Base-by-base conservation (phyloP, 2,797 vertebrate species). In the Sphaeramia orbicularis region DNA sequence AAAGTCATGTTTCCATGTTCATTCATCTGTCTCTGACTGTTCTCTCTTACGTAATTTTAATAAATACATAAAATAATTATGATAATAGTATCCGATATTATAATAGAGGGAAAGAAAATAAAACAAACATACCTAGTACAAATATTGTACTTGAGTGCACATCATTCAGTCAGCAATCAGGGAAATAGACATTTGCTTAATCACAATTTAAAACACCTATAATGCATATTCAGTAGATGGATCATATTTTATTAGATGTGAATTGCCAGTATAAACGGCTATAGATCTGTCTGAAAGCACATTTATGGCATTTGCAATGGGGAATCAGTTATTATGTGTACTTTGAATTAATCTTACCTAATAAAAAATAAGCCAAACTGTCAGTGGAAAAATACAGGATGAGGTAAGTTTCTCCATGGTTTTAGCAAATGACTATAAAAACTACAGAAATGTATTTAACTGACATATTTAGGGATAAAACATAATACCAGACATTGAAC, bases 401-500 rank as follows among this genome's bases (percentile, higher is more conserved):
- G 64, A 85, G 74, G 82, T 80, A 83, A 85, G 86, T 89, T 74
- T 1, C 19, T 24, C 24, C 30, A 51, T 21, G 12, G 7, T 8
- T 35, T 8, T 35, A 35, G 32, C 9, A 10, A 35, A 35, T 35
- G 9, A 10, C 7, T 32, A 27, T 3, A 27, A 27, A 27, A 27
- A 27, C 3, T 30, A 30, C 27, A 35, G 35, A 35, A 35, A 21
- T 36, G 16, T 14, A 30, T 21, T 36, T 27, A 18, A 52, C 7
- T 35, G 6, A 21, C 21, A 21, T 35, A 35, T 10, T 35, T 10
- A 9, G 7, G 27, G 7, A 13, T 30, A 9, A 54, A 32, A 41
- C n/a, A 51, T n/a, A 37, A 1, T 9, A 18, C n/a, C 44, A 47
- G 41, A 14, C 10, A 6, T 27, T 3, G 1, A 36, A 36, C 10